Evolutionary conservation across 2,113 vertebrate genomes (phyloP).

Genomic region (Peromyscus maniculatus): DNA sequence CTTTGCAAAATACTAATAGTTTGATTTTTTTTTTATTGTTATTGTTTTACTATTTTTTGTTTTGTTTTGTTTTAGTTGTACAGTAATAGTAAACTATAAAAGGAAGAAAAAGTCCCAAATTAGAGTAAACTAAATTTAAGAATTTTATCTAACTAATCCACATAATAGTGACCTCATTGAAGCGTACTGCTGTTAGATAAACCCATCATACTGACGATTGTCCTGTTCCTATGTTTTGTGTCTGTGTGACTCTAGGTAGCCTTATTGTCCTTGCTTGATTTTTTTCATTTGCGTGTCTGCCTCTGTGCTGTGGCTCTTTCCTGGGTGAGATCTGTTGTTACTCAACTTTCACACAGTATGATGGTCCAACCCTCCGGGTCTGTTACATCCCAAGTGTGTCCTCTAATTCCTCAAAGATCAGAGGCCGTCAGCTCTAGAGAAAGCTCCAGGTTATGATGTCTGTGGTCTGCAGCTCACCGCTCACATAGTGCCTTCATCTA

Average conservation of each 20-base stretch:
- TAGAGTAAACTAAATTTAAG: constrained; percentile 43
- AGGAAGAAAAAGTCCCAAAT: not conserved
- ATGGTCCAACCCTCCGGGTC: not conserved
- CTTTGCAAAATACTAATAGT: constrained; percentile 36
- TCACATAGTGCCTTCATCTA: not conserved
- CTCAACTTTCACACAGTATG: not conserved
- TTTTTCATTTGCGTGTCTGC: not conserved
- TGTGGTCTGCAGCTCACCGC: not conserved
- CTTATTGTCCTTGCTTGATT: not conserved
- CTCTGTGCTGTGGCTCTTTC: not conserved
- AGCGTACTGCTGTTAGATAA: not conserved
- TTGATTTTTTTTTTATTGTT: not conserved
- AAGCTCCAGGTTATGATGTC: not conserved
- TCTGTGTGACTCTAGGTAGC: not conserved
- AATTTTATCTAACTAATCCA: not conserved
- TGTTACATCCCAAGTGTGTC: not conserved
- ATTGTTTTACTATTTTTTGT: not conserved
- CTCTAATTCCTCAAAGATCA: not conserved
- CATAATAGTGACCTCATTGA: not conserved
- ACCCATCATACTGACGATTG: not conserved
- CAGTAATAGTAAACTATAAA: constrained; percentile 27
- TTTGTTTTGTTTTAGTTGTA: not conserved
- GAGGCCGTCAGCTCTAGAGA: not conserved
- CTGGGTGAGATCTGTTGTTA: not conserved
- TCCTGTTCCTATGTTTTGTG: not conserved